Evolutionary conservation across 1,140 invertebrate genomes (phyloP), one percentile per base, ranked within the genome.

Genomic region (Micrasema longulum): DNA sequence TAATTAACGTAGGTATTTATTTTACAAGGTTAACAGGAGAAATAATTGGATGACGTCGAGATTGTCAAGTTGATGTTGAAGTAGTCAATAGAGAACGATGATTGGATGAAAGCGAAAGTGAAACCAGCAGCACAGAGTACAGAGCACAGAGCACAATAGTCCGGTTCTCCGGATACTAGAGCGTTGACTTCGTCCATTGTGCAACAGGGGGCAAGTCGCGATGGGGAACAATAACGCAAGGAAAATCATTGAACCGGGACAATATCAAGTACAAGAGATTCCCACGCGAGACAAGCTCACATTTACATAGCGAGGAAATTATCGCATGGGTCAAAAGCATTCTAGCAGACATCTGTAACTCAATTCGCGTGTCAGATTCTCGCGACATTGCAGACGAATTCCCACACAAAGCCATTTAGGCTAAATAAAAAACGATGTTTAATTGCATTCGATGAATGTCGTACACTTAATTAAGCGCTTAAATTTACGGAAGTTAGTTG

Each of bases 191-290:
- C 41, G 3, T 12, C 41, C 43, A 64, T 64, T 64, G 60, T 64
- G 60, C 43, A 64, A 64, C 36, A 7, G 23, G 14, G 23, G 26
- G 26, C 7, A 31, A 31, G 26, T 31, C 26, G 2, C 2, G 3
- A 31, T 31, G 7, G 26, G 26, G 26, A 7, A 31, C 26, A 31
- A 31, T 31, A 7, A 4, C 7, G 26, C 7, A 7, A 31, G 26
- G 2, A 31, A 31, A 22, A 60, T 16, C 43, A 64, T 31, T 47
- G 41, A 64, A 64, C 60, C 60, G 26, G 60, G 60, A 64, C 60
- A 48, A 64, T 64, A n/a, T 64, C 60, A 64, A 64, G 60, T 64
- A 64, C 60, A 31, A 45, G 60, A 47, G 60, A 10, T 64, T 64
- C 60, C 41, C 60, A 64, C 60, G 43, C 60, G n/a, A 64, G 36